Base-by-base conservation (phyloP, 1,140 invertebrate species). In the Amphibalanus amphitrite region DNA sequence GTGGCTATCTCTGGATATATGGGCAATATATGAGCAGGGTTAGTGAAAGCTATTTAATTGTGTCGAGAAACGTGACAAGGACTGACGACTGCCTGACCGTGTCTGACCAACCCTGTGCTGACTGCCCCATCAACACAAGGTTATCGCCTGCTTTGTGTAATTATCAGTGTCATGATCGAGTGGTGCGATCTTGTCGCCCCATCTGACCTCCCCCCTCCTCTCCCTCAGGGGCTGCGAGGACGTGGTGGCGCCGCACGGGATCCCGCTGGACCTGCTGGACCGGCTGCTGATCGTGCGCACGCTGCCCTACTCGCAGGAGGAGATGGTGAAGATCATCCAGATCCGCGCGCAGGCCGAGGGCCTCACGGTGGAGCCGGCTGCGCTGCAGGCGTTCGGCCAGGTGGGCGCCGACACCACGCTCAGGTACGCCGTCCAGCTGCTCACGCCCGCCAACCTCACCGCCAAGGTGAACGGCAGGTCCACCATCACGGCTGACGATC, bases 211-310 rank as follows among this genome's bases (percentile, higher is more conserved):
- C 70, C 28, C 67, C 65, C 64, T n/a, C 72, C 69, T 65, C 29
- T 71, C 47, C 74, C 82, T 70, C 80, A 90, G 94, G 77, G 97
- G 96, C 29, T 95, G 94, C 13, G 93, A 94, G 75, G 95, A 98
- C 79, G 91, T 98, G 69, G 78, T 90, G 4, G 90, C 95, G 13
- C 89, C 96, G 0, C 97, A 99, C 81, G 97, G 93, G 25, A 89
- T 97, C 76, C 97, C 97, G 0, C 79, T 95, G 28, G 97, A 99
- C 85, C 83, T 99, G 20, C 80, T 99, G 23, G 96, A 99, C 80
- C 85, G 97, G 73, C 82, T 98, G 4, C 84, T 98, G 29, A 97
- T 98, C 69, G 93, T 98, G 71, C 84, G 91, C 73, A 97, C 95
- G 0, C 79, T 91, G 30, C 91, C 93, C 0, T 98, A 98, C 78